Percentiles rank a stretch among this genome's conserved stretches.
Evolutionary conservation across 2,888 invertebrate species (phyloP).

Genomic region (Orchesella flavescens): DNA sequence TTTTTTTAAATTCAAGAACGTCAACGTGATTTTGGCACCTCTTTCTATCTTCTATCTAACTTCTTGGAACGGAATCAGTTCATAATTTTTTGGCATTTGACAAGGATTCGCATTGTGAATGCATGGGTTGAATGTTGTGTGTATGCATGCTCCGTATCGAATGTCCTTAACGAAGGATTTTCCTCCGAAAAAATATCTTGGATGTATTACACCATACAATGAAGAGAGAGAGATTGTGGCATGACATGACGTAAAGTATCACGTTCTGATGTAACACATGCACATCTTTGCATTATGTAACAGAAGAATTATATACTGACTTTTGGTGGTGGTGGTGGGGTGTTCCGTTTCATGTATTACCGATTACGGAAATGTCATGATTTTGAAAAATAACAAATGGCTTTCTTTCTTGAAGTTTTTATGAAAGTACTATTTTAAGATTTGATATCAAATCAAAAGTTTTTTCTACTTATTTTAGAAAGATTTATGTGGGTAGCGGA

Average conservation of each 20-base stretch:
- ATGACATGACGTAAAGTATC: neutral
- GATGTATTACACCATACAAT: neutral
- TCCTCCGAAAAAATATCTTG: neutral
- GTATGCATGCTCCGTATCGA: neutral
- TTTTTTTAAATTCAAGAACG: neutral
- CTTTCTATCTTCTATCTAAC: neutral
- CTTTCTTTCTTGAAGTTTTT: no score
- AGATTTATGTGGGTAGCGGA: neutral
- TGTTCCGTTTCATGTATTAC: no score
- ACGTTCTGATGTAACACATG: neutral
- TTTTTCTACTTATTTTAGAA: neutral
- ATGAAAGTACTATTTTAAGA: no score
- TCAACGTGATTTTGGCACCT: slow-evolving; percentile 44
- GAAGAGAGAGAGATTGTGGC: neutral
- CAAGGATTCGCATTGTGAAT: slow-evolving; percentile 17
- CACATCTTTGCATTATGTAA: neutral
- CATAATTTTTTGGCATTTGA: slow-evolving; percentile 41
- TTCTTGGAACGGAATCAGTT: slow-evolving; percentile 33
- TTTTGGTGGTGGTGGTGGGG: neutral
- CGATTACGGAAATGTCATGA: no score
- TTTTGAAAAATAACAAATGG: no score
- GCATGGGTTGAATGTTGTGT: neutral
- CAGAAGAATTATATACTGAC: neutral
- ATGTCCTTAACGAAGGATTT: slow-evolving; percentile 24
- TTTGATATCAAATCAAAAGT: no score